These are phyloP conservation scores for Vireo altiloquus DNA, from an alignment of 2,113 vertebrate genomes.

Conservation along the genomic window DNA sequence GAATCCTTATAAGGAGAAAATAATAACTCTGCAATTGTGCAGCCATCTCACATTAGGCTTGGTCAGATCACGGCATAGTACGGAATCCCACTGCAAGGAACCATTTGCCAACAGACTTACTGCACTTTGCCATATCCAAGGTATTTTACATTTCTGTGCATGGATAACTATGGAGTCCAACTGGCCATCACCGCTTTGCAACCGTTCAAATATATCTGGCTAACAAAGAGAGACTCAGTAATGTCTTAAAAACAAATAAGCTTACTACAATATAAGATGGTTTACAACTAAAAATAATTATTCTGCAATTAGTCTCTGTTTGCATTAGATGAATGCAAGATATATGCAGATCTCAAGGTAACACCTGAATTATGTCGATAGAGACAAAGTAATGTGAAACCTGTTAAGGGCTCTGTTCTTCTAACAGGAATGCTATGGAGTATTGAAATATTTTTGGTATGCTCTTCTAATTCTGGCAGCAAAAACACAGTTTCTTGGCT, in stretches of 20 bases:
- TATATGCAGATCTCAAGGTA: conserved; percentile 1
- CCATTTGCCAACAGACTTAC: not conserved
- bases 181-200: accelerated
- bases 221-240: not conserved
- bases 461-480: conserved; percentile 31
- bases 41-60: not conserved
- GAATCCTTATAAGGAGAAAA: conserved; percentile 24
- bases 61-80: accelerated
- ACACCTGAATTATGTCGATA: conserved; percentile 39
- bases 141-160: not conserved
- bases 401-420: conserved; percentile 30
- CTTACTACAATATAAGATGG: not conserved
- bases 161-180: not conserved
- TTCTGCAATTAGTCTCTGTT: conserved; percentile 22
- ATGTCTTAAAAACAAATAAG: conserved; percentile 26
- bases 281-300: conserved; percentile 56
- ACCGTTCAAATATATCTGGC: not conserved
- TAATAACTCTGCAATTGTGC: not conserved
- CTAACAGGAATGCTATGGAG: conserved; percentile 39
- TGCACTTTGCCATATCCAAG: accelerated
- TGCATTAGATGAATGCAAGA: conserved; percentile 4
- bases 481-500: conserved; percentile 42
- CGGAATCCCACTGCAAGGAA: not conserved
- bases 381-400: conserved; percentile 22
- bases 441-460: conserved; percentile 46